A percentile compares a stretch with the other conserved stretches of the same genome.
phyloP scores from a whole-genome alignment of 2,888 invertebrate species.

The Aphrophora alni region DNA sequence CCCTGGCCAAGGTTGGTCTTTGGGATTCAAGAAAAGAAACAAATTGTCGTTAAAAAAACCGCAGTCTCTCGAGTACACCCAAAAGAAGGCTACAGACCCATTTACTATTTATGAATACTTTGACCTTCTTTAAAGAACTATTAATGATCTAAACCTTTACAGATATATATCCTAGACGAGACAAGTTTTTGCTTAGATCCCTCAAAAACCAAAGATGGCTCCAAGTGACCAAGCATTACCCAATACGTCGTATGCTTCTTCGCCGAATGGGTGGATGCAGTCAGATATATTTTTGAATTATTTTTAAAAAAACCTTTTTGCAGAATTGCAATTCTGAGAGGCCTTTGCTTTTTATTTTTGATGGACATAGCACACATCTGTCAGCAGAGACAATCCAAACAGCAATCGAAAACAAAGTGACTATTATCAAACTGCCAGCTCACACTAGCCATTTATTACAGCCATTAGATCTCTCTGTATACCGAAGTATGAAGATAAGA shows the following conservation, averaged over 20 bases:
- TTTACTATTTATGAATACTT: slow-evolving; percentile 52
- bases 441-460: slow-evolving; percentile 50
- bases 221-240: neutral
- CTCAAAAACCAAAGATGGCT: slow-evolving; percentile 45
- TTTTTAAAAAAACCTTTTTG: neutral
- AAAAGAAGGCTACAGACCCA: slow-evolving; percentile 51
- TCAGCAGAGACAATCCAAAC: too few species aligned
- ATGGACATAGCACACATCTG: neutral
- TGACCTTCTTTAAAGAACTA: too few species aligned
- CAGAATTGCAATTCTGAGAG: neutral
- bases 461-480: slow-evolving; percentile 51
- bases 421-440: slow-evolving; percentile 40
- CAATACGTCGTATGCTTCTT: neutral
- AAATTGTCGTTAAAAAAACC: slow-evolving; percentile 54
- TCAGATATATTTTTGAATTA: neutral
- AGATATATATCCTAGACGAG: slow-evolving; percentile 51
- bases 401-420: too few species aligned
- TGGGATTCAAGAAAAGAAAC: slow-evolving; percentile 50
- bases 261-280: neutral
- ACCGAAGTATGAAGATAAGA: slow-evolving; percentile 50
- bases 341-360: neutral
- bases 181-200: slow-evolving; percentile 48
- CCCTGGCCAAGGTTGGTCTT: slow-evolving; percentile 52
- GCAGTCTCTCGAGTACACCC: slow-evolving; percentile 53
- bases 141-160: slow-evolving; percentile 48